A percentile compares a stretch with the other conserved stretches of the same genome.
Conservation (phyloP, 2,113 vertebrate species). For the Turdus rufiventris region DNA sequence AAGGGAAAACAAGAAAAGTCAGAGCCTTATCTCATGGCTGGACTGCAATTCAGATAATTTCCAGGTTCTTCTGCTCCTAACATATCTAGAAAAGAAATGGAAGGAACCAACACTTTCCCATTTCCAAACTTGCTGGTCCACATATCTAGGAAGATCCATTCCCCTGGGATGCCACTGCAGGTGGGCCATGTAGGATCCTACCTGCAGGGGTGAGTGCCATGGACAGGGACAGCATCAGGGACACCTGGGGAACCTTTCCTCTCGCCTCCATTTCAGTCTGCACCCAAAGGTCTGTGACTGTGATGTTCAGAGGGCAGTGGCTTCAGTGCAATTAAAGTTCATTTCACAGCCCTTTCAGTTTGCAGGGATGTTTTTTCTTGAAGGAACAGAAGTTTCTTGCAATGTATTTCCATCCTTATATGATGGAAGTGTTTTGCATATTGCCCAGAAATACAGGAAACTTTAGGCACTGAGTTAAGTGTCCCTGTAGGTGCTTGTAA, state of each 20-base stretch:
- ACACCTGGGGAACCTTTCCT: not conserved
- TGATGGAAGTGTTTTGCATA: not conserved
- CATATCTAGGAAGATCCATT: not conserved
- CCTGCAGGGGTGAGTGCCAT: not conserved
- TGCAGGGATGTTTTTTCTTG: not conserved
- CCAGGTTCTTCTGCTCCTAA: not conserved
- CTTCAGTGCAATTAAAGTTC: not conserved
- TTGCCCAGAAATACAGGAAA: not conserved
- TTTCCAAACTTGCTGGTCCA: not conserved
- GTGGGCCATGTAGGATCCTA: fast-evolving
- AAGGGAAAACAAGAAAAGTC: not conserved
- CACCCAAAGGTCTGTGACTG: fast-evolving
- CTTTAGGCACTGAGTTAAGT: not conserved
- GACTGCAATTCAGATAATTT: not conserved
- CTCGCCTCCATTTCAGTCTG: not conserved
- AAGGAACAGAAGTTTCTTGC: not conserved
- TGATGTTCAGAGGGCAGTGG: not conserved
- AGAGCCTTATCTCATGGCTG: not conserved
- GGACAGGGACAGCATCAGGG: not conserved
- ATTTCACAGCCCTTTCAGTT: not conserved
- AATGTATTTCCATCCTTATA: fast-evolving
- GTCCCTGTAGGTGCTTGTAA: not conserved
- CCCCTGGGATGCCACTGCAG: not conserved
- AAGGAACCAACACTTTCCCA: not conserved
- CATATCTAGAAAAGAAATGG: not conserved